Conservation (phyloP, 1,140 invertebrate genomes). For the Solenopsis fugax region DNA sequence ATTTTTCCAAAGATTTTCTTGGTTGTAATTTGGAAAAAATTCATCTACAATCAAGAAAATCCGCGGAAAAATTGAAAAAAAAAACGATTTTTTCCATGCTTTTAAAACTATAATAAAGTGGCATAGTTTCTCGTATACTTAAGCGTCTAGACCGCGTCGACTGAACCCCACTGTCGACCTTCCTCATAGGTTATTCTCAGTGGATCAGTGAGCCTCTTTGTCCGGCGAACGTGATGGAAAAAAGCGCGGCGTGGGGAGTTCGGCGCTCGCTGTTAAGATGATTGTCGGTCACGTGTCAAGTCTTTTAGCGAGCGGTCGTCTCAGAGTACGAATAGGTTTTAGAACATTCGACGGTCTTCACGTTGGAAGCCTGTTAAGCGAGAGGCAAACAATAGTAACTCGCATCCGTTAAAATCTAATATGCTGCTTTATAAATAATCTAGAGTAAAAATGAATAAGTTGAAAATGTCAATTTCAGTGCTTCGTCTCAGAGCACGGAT, state of each 20-base stretch:
- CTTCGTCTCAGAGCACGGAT: neutral
- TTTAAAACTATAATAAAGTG: too few species aligned
- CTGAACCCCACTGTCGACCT: neutral
- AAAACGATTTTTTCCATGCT: too few species aligned
- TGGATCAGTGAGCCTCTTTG: constrained; percentile 44
- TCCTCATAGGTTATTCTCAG: constrained; percentile 3
- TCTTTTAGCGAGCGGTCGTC: constrained; percentile 48
- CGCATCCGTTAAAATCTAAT: neutral
- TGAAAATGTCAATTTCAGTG: constrained; percentile 2
- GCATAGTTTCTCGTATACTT: neutral
- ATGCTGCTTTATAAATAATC: neutral
- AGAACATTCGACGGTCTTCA: constrained; percentile 25
- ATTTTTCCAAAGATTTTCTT: too few species aligned
- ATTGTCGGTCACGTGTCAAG: constrained; percentile 66
- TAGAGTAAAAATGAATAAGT: neutral
- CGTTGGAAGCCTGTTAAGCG: constrained; percentile 35
- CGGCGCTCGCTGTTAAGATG: constrained; percentile 61
- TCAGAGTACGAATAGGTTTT: constrained; percentile 5
- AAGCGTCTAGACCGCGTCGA: neutral
- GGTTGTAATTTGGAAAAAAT: too few species aligned
- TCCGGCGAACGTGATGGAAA: neutral
- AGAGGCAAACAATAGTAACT: constrained; percentile 13
- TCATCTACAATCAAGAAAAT: too few species aligned
- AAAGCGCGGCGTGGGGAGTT: neutral
- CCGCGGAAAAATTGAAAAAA: too few species aligned